These are phyloP conservation scores for Clarias gariepinus DNA, from an alignment of 2,113 vertebrate genomes.

Conservation along the genomic window DNA sequence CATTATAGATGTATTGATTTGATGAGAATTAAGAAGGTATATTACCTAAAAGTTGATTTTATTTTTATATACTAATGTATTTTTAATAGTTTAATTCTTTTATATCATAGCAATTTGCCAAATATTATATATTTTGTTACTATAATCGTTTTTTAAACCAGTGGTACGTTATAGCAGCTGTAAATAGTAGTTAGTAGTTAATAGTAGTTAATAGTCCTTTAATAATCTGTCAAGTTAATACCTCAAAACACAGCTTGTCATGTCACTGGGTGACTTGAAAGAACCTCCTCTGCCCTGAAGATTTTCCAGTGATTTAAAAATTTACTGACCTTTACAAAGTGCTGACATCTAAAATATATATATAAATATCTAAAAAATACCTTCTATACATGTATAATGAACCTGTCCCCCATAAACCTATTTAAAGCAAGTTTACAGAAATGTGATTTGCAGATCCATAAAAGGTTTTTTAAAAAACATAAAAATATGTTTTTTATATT, in stretches of 20 bases:
- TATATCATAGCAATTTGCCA: neutral
- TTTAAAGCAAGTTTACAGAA: neutral
- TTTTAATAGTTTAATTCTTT: neutral
- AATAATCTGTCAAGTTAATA: neutral
- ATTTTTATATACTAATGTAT: neutral
- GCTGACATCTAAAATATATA: neutral
- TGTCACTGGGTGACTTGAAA: neutral
- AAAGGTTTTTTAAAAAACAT: no score
- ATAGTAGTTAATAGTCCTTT: no score
- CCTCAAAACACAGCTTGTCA: neutral
- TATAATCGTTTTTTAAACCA: no score
- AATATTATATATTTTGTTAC: neutral
- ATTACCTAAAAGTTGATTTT: neutral
- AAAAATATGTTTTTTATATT: no score
- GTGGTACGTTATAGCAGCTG: neutral
- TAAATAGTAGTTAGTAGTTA: no score
- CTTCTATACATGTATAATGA: constrained; percentile 4
- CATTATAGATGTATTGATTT: neutral
- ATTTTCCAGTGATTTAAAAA: neutral
- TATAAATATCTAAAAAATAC: no score
- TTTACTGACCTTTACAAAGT: neutral
- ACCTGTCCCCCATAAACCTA: neutral
- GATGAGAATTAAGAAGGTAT: neutral
- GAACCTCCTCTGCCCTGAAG: neutral
- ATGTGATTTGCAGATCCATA: no score